phyloP scores from a whole-genome alignment of 30 jellyfish, hydroid and myxozoan genomes.

The Kudoa iwatai region DNA sequence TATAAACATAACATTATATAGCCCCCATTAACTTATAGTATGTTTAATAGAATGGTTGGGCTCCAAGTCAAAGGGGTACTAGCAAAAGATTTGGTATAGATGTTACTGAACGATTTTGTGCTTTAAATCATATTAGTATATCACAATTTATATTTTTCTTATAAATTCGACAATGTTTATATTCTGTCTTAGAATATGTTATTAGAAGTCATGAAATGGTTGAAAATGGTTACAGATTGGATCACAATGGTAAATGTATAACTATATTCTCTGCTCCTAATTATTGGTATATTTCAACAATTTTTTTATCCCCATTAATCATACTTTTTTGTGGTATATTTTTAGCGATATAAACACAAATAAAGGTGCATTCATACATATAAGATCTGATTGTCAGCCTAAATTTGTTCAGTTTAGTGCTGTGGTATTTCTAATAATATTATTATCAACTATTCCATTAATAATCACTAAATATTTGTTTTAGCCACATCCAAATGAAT shows the following conservation, averaged over 20 bases:
- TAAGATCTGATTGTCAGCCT: too few relatives aligned
- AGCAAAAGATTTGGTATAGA: conserved; percentile 63
- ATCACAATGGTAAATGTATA: conserved; percentile 62
- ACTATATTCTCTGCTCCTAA: conserved; percentile 94
- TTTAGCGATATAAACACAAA: too few relatives aligned
- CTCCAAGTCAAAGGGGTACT: conserved; percentile 73
- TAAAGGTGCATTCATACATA: too few relatives aligned
- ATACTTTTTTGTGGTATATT: too few relatives aligned
- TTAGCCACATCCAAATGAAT: too few relatives aligned
- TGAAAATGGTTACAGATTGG: conserved; percentile 53
- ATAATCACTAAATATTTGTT: too few relatives aligned
- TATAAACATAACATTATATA: neutral
- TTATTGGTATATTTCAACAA: conserved; percentile 30
- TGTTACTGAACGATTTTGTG: conserved; percentile 23
- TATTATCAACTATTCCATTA: too few relatives aligned
- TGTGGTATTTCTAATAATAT: too few relatives aligned
- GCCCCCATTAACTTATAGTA: neutral
- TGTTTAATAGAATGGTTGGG: conserved; percentile 17
- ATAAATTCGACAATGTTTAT: too few relatives aligned
- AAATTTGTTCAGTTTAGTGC: too few relatives aligned
- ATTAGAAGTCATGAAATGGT: conserved; percentile 88
- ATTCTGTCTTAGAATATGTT: conserved; percentile 18
- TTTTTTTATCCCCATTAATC: too few relatives aligned
- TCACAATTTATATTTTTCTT: too few relatives aligned
- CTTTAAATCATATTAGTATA: conserved; percentile 16